These are phyloP conservation scores for Brachionus calyciflorus DNA, from an alignment of 1,140 invertebrate genomes.

Conservation along the genomic window DNA sequence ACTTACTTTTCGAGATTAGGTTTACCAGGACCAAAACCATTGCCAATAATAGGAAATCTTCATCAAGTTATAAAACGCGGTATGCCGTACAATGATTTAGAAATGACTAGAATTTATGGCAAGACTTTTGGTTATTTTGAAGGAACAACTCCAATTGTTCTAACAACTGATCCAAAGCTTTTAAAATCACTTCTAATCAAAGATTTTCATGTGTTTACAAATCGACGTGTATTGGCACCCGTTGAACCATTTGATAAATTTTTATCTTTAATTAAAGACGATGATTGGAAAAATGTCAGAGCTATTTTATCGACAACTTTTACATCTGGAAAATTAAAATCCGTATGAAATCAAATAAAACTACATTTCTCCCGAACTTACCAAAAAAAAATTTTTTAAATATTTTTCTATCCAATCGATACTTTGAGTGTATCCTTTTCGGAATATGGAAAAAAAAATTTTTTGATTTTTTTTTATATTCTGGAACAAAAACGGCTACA, in stretches of 20 bases:
- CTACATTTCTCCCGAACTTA: no score
- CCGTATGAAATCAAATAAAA: no score
- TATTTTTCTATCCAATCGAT: no score
- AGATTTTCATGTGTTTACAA: constrained; percentile 35
- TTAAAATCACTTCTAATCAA: constrained; percentile 22
- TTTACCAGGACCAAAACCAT: constrained; percentile 22
- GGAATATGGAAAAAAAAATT: no score
- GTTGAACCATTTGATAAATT: constrained; percentile 18
- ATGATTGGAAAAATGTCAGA: constrained; percentile 43
- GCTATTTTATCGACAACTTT: constrained; percentile 40
- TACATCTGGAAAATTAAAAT: constrained; percentile 35
- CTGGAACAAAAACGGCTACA: no score
- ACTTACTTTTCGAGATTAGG: not conserved
- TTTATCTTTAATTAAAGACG: constrained; percentile 29
- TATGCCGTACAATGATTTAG: constrained; percentile 11
- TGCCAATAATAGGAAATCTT: constrained; percentile 30
- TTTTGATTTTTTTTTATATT: no score
- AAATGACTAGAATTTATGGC: constrained; percentile 20
- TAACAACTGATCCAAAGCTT: constrained; percentile 10
- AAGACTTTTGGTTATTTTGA: constrained; percentile 8
- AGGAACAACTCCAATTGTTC: not conserved
- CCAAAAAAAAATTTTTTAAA: no score
- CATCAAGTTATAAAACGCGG: constrained; percentile 15
- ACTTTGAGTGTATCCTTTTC: no score
- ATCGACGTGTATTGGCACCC: constrained; percentile 4